A percentile compares a stretch with the other conserved stretches of the same genome.
phyloP scores from a whole-genome alignment of 2,888 invertebrate genomes.

The Heteromyza rotundicornis region DNA sequence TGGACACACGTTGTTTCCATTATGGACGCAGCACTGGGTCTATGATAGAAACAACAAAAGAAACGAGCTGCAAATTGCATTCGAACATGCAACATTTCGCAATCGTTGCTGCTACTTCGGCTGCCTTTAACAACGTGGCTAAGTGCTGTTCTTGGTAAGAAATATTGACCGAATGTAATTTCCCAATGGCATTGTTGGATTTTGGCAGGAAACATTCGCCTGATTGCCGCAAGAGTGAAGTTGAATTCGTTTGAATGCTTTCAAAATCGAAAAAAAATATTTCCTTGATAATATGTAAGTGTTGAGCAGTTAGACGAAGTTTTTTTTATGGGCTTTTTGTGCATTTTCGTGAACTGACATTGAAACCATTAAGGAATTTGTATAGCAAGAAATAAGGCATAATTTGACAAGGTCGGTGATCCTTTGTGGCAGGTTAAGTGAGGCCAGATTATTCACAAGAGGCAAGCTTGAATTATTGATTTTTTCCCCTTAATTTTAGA shows the following conservation, averaged over 20 bases:
- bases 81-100: neutral
- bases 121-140: neutral
- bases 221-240: too few relatives aligned
- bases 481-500: too few relatives aligned
- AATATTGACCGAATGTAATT: neutral
- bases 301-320: too few relatives aligned
- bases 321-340: too few relatives aligned
- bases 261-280: too few relatives aligned
- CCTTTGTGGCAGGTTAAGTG: neutral
- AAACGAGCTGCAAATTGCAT: constrained; percentile 1
- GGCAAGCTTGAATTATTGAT: too few relatives aligned
- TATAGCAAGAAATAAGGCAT: neutral
- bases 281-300: too few relatives aligned
- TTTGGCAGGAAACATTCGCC: neutral
- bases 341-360: neutral
- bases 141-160: neutral
- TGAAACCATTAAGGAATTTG: neutral
- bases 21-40: too few relatives aligned
- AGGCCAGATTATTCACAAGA: too few relatives aligned
- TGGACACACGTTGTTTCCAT: too few relatives aligned
- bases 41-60: neutral
- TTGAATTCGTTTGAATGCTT: too few relatives aligned
- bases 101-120: neutral
- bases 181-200: neutral
- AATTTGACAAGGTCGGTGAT: neutral